Evolutionary conservation across 2,113 vertebrate species (phyloP), one percentile per base, ranked within the genome.

Genomic region (Copsychus sechellarum): DNA sequence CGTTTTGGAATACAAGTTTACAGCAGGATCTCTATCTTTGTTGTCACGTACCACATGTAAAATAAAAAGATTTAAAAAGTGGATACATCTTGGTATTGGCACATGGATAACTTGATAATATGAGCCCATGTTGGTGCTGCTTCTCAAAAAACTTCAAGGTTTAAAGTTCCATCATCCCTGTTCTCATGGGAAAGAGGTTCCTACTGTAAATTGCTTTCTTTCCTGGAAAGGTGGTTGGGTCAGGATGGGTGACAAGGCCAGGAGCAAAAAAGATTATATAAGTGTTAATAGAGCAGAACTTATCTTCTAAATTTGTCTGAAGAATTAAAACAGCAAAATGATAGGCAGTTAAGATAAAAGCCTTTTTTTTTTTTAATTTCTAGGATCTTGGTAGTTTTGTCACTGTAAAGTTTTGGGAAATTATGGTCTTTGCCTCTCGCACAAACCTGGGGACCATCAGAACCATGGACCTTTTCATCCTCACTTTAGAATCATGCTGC

Each of bases 11-110:
- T 74, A 19, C 8, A 38, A 40, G 26, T 71, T 86, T 88, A 47
- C 14, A 62, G 48, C 2, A 2, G 36, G 8, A 50, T 62, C 36
- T 87, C 28, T 12, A 4, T 73, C 34, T 69, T 47, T 47, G 26
- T 48, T 2, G 2, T 34, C 40, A 45, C 11, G 14, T 50, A 28
- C 19, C 1, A 0, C 1, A 0, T 29, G 11, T 57, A 20, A 84
- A 74, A 74, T 29, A n/a, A 31, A 70, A 70, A 57, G n/a, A 13
- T 82, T 1, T 11, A 53, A 53, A 33, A 38, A 36, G 11, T 43
- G 61, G 14, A 42, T 86, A 54, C 10, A 14, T 47, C 50, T 61
- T 54, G 16, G 29, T 65, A 45, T 29, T 86, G 34, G 61, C 45
- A 38, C 14, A 33, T 6, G 8, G 57, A 42, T 11, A 9, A 28